Evolutionary conservation across 2,797 vertebrate species (phyloP).

Genomic region (Parauchenoglanis punctatus): DNA sequence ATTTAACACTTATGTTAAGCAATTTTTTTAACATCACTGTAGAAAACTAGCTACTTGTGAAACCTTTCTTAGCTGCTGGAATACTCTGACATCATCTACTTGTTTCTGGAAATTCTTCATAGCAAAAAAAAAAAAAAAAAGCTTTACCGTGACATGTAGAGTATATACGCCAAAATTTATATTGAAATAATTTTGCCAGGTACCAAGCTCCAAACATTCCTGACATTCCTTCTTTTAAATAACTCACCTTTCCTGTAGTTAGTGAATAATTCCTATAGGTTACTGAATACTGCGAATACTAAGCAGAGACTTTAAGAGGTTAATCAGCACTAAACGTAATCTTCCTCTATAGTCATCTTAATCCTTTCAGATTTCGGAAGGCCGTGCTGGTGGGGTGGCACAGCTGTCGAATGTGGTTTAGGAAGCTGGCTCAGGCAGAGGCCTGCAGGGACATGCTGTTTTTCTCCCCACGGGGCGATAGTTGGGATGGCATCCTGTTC

Average conservation of each 20-base stretch:
- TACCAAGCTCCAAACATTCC: background rate
- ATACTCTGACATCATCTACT: too few relatives aligned
- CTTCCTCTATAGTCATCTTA: slow-evolving; percentile 14
- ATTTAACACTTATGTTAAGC: too few relatives aligned
- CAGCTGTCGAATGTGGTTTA: slow-evolving; percentile 43
- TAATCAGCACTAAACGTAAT: background rate
- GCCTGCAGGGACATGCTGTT: slow-evolving; percentile 50
- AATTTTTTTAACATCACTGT: too few relatives aligned
- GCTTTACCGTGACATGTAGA: too few relatives aligned
- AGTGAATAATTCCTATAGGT: background rate
- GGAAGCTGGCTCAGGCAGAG: slow-evolving; percentile 42
- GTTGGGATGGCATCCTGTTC: slow-evolving; percentile 41
- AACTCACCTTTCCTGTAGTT: background rate
- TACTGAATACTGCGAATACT: background rate
- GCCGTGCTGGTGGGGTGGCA: slow-evolving; percentile 25
- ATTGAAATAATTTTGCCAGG: too few relatives aligned
- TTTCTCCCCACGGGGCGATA: slow-evolving; percentile 26
- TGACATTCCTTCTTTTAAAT: background rate
- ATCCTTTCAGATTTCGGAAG: slow-evolving; percentile 20
- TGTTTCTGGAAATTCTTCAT: too few relatives aligned
- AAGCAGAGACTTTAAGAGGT: slow-evolving; percentile 12
- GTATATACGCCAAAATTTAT: too few relatives aligned
- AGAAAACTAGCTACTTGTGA: too few relatives aligned
- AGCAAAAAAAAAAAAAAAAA: too few relatives aligned
- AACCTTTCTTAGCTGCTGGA: too few relatives aligned